Evolutionary conservation across 2,888 invertebrate genomes (phyloP).

Genomic region (Drosophila antonietae): DNA sequence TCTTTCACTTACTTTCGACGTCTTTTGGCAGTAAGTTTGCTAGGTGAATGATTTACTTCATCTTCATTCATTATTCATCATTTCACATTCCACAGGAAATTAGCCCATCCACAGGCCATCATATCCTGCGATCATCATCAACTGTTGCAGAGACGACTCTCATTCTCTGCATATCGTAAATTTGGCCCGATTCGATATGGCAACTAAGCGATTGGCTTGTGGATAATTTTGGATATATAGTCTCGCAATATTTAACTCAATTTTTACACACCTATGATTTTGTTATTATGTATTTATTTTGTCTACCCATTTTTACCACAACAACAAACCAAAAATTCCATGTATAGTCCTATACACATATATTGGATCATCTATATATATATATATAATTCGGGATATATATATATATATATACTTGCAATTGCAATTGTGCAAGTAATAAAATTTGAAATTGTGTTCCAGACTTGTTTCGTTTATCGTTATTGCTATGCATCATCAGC

Average conservation of each 20-base stretch:
- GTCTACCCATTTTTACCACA: neutral
- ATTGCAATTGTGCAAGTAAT: neutral
- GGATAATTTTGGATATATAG: neutral
- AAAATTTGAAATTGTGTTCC: neutral
- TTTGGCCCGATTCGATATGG: neutral
- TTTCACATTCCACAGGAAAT: neutral
- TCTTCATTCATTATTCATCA: neutral
- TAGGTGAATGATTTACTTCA: neutral
- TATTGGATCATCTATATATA: neutral
- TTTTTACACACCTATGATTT: neutral
- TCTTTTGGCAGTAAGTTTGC: neutral
- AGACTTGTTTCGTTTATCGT: slow-evolving; percentile 13
- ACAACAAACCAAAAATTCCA: neutral
- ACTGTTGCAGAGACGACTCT: neutral
- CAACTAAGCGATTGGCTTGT: neutral
- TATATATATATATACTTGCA: neutral
- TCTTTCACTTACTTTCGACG: no score
- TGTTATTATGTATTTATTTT: neutral
- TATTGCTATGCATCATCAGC: slow-evolving; percentile 34
- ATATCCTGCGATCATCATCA: neutral
- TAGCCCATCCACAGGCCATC: neutral
- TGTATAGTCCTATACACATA: neutral
- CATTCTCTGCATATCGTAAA: no score
- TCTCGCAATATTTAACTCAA: no score
- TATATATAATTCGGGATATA: neutral